phyloP scores from a whole-genome alignment of 2,797 vertebrate genomes.

The Spinus olivaceus region DNA sequence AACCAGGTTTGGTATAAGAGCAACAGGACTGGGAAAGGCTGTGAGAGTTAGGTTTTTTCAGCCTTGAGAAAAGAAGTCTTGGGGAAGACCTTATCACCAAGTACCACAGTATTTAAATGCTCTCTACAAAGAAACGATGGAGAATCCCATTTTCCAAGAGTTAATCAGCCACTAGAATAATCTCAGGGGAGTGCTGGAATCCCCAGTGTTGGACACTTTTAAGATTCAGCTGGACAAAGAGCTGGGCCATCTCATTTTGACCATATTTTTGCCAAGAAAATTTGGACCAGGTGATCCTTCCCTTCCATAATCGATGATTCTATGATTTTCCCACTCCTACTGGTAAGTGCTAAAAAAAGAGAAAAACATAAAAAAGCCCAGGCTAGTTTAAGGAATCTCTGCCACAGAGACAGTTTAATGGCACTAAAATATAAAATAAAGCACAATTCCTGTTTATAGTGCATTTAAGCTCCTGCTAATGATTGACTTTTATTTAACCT shows the following conservation, averaged over 20 bases:
- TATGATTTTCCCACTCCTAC: accelerated
- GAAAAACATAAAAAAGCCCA: not conserved
- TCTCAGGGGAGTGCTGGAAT: not conserved
- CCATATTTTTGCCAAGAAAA: not conserved
- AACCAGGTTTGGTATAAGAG: not conserved
- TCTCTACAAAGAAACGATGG: not conserved
- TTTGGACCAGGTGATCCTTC: not conserved
- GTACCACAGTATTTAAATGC: not conserved
- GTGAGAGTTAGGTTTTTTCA: not conserved
- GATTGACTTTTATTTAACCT: not conserved
- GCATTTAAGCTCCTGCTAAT: not conserved
- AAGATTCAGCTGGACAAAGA: not conserved
- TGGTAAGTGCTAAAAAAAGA: not conserved
- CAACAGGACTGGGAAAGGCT: not conserved
- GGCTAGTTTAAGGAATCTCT: not conserved
- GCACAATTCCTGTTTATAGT: not conserved
- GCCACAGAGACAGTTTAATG: not conserved
- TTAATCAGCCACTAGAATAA: not conserved
- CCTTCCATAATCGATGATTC: not conserved
- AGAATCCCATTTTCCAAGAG: not conserved
- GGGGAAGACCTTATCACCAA: not conserved
- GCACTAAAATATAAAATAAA: not conserved
- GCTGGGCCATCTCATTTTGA: not conserved
- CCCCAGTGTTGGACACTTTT: not conserved
- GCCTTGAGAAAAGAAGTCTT: not conserved